phyloP scores from a whole-genome alignment of 2,888 invertebrate genomes.

The Orgyia antiqua region DNA sequence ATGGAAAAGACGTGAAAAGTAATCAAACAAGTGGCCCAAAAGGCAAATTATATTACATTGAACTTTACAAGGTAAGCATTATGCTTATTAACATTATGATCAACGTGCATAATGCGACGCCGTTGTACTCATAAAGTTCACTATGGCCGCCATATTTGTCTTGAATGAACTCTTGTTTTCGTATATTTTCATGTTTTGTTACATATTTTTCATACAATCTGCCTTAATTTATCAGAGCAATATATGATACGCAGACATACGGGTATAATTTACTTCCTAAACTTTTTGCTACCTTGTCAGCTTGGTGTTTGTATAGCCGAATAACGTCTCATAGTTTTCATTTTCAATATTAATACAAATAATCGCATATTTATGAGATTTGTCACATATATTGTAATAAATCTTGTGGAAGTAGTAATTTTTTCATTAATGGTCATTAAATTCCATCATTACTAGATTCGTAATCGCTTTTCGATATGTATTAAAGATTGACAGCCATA shows the following conservation, averaged over 20 bases:
- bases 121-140: slow-evolving; percentile 62
- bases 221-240: background rate
- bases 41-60: slow-evolving; percentile 72
- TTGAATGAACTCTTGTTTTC: slow-evolving; percentile 65
- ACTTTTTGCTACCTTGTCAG: background rate
- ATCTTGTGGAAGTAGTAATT: background rate
- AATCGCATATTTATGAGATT: background rate
- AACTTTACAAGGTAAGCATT: slow-evolving; percentile 71
- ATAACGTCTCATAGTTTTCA: background rate
- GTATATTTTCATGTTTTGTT: slow-evolving; percentile 37
- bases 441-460: slow-evolving; percentile 2
- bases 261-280: background rate
- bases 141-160: slow-evolving; percentile 76
- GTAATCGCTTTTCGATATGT: slow-evolving; percentile 20
- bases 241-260: slow-evolving; percentile 2
- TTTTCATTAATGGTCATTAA: background rate
- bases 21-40: slow-evolving; percentile 64
- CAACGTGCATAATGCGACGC: slow-evolving; percentile 48
- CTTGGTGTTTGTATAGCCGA: background rate
- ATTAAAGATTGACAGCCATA: slow-evolving; percentile 42
- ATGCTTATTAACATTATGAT: slow-evolving; percentile 37
- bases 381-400: background rate
- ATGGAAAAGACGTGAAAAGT: slow-evolving; percentile 76
- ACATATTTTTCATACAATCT: slow-evolving; percentile 15
- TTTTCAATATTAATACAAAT: background rate